Percentiles rank a stretch among this genome's conserved stretches.
Conservation (phyloP, 2,797 vertebrate genomes). For the Lycodopsis pacificus region DNA sequence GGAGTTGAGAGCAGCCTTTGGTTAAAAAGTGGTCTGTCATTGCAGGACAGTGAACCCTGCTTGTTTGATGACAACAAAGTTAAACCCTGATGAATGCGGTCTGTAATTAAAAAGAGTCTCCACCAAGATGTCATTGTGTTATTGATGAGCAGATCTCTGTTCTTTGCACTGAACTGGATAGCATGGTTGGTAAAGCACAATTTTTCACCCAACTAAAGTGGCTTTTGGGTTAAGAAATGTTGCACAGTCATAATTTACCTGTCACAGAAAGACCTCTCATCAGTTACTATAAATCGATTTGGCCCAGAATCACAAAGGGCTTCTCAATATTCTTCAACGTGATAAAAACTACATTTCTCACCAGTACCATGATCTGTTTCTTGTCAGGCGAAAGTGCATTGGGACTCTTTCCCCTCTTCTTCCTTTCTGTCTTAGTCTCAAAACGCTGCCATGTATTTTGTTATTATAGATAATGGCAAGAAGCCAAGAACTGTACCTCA, state of each 20-base stretch:
- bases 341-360: slow-evolving; percentile 43
- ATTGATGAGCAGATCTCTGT: slow-evolving; percentile 59
- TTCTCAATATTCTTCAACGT: slow-evolving; percentile 40
- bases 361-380: slow-evolving; percentile 18
- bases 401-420: neutral
- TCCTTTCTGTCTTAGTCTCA: slow-evolving; percentile 19
- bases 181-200: slow-evolving; percentile 45
- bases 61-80: slow-evolving; percentile 62
- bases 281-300: slow-evolving; percentile 56
- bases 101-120: slow-evolving; percentile 69
- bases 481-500: neutral
- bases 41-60: slow-evolving; percentile 37
- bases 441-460: slow-evolving; percentile 10
- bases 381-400: slow-evolving; percentile 38
- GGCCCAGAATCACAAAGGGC: slow-evolving; percentile 39
- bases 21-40: slow-evolving; percentile 56
- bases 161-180: slow-evolving; percentile 59
- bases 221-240: slow-evolving; percentile 48
- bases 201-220: slow-evolving; percentile 50
- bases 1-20: slow-evolving; percentile 27
- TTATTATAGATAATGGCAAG: neutral
- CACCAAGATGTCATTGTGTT: slow-evolving; percentile 45
- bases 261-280: slow-evolving; percentile 49
- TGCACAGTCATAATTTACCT: slow-evolving; percentile 55
- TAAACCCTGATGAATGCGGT: slow-evolving; percentile 73